Percentiles rank a stretch among this genome's conserved stretches.
These are phyloP conservation scores for Eubasilissa splendida DNA, from an alignment of 2,888 invertebrate genomes.

Conservation along the genomic window DNA sequence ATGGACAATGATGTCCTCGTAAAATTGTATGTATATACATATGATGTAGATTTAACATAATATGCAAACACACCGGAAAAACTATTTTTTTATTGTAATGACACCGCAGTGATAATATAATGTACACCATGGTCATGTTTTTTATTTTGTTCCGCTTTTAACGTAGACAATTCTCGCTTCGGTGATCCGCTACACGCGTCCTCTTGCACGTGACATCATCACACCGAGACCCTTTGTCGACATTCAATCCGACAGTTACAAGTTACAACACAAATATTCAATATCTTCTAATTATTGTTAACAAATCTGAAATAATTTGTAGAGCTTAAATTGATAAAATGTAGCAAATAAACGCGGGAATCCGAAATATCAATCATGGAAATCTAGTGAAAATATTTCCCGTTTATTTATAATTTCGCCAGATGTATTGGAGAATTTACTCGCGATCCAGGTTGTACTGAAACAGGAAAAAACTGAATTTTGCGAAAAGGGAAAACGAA, in stretches of 20 bases:
- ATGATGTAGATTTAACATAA: not conserved
- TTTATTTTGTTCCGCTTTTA: slow-evolving; percentile 38
- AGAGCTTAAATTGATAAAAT: too few relatives aligned
- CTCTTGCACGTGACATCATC: slow-evolving; percentile 18
- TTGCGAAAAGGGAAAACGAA: slow-evolving; percentile 20
- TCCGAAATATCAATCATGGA: too few relatives aligned
- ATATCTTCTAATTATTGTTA: too few relatives aligned
- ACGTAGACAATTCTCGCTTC: slow-evolving; percentile 14
- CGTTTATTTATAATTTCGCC: too few relatives aligned
- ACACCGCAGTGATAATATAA: slow-evolving; percentile 20
- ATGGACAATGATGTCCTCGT: slow-evolving; percentile 17
- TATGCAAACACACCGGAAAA: slow-evolving; percentile 23
- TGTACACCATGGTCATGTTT: slow-evolving; percentile 29
- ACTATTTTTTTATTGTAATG: slow-evolving; percentile 28
- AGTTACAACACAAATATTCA: too few relatives aligned
- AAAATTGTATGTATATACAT: not conserved
- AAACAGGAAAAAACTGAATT: slow-evolving; percentile 26
- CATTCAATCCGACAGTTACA: not conserved
- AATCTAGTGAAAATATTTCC: too few relatives aligned
- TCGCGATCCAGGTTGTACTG: slow-evolving; percentile 19
- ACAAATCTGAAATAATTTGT: too few relatives aligned
- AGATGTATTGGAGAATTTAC: not conserved
- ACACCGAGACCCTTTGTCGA: slow-evolving; percentile 18
- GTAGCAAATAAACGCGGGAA: too few relatives aligned
- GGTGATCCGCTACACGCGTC: slow-evolving; percentile 11